Evolutionary conservation across 1,140 invertebrate genomes (phyloP), one percentile per base, ranked within the genome.

Genomic region (Saccostrea echinata): DNA sequence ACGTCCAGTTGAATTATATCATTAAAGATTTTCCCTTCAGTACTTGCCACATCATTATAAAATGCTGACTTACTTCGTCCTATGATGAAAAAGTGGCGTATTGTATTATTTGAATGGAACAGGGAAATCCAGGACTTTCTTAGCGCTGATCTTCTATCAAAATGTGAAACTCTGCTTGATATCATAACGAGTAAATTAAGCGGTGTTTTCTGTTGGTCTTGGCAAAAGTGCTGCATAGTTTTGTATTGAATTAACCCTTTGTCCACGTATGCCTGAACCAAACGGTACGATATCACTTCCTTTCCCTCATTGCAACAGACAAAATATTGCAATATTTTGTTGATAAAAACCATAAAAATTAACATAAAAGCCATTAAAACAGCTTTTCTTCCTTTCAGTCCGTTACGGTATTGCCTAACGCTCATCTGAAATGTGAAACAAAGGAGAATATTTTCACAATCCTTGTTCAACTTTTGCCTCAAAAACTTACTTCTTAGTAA

Each of bases 1-100:
- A 98, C 98, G 90, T 96, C 96, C n/a, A 97, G 97, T 95, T 97
- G 97, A 57, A 98, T 95, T 86, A 98, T 95, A 92, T 98, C 97
- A 27, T 95, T 94, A 91, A 96, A 96, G 0, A 90, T 90, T 1
- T 90, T 91, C 91, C 96, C 96, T 93, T 98, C 97, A 43, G 95
- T 91, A 12, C 95, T 91, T 9, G 98, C 90, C n/a, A 91, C 90
- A 0, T 92, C 84, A 87, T 96, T 95, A 64, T 90, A 68, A 30
- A 94, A 89, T 0, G 84, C 30, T 82, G 95, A 92, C 0, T 94
- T 89, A 1, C 96, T 95, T 21, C 94, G 94, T 16, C 97, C 97
- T 24, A 97, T 84, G 9, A 97, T 94, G 92, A 97, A 98, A 18
- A 88, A 57, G 0, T 88, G 24, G 27, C 68, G 68, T 21, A 88